Percentiles rank a stretch among this genome's conserved stretches.
Evolutionary conservation across 2,888 invertebrate genomes (phyloP).

Genomic region (Atrina japonica): DNA sequence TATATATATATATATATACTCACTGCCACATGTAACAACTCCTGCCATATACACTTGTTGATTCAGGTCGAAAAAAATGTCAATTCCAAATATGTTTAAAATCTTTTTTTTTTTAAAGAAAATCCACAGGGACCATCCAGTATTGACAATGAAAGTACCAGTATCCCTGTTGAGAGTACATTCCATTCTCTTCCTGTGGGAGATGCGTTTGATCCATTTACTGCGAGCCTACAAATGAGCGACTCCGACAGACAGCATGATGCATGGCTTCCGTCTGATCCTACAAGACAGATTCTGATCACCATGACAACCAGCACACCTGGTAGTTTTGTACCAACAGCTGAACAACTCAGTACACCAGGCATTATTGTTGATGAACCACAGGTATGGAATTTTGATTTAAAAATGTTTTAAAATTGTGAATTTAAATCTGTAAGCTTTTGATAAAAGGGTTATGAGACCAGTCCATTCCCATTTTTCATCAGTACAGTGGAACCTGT

Average conservation of each 20-base stretch:
- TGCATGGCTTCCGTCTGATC: slow-evolving; percentile 90
- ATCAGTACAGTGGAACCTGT: too few relatives aligned
- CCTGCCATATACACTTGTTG: too few relatives aligned
- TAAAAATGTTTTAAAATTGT: neutral
- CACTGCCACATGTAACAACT: too few relatives aligned
- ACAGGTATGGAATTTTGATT: slow-evolving; percentile 84
- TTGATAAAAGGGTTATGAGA: too few relatives aligned
- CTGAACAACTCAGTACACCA: slow-evolving; percentile 91
- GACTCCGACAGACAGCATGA: slow-evolving; percentile 76
- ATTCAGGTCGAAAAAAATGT: too few relatives aligned
- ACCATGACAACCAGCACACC: slow-evolving; percentile 85
- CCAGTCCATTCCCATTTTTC: too few relatives aligned
- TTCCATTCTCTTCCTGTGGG: slow-evolving; percentile 35
- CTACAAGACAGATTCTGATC: slow-evolving; percentile 85
- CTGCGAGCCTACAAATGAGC: slow-evolving; percentile 74
- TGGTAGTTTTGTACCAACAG: slow-evolving; percentile 87
- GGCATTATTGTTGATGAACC: slow-evolving; percentile 91
- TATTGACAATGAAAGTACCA: neutral
- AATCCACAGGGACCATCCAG: too few relatives aligned
- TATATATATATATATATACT: too few relatives aligned
- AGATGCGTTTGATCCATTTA: slow-evolving; percentile 69
- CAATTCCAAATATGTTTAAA: too few relatives aligned
- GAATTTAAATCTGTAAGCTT: too few relatives aligned
- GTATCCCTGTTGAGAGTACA: neutral
- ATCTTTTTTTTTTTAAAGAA: slow-evolving; percentile 3